Evolutionary conservation across 2,797 vertebrate species (phyloP).

Genomic region (Poecilia velifera): DNA sequence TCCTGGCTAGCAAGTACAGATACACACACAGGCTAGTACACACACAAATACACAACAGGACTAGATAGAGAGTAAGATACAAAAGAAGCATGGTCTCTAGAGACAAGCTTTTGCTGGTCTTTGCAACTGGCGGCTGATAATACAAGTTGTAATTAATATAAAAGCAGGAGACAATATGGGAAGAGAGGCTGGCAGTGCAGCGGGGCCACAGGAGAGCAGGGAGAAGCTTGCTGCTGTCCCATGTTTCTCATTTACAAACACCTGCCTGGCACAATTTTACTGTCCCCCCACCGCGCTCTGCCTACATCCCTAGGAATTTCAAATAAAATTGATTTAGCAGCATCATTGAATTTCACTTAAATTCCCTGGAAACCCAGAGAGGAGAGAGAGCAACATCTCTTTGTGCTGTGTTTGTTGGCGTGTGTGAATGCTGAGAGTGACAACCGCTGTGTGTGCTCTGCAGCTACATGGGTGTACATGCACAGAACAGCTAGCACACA

Average conservation of each 20-base stretch:
- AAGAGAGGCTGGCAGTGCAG: slow-evolving; percentile 83
- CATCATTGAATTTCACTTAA: slow-evolving; percentile 88
- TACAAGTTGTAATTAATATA: slow-evolving; percentile 99
- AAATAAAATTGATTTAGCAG: slow-evolving; percentile 88
- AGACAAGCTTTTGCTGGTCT: slow-evolving; percentile 92
- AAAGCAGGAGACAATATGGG: slow-evolving; percentile 97
- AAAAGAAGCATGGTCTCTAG: slow-evolving; percentile 89
- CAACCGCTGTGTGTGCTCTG: slow-evolving; percentile 23
- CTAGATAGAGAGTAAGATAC: slow-evolving; percentile 93
- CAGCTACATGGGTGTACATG: slow-evolving; percentile 63
- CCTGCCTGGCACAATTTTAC: slow-evolving; percentile 82
- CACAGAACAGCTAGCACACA: slow-evolving; percentile 72
- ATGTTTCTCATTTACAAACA: slow-evolving; percentile 90
- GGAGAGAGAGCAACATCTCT: slow-evolving; percentile 49
- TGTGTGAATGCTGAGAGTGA: slow-evolving; percentile 48
- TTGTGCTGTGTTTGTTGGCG: slow-evolving; percentile 52
- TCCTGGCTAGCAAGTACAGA: slow-evolving; percentile 62
- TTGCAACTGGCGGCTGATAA: slow-evolving; percentile 96
- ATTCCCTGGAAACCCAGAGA: slow-evolving; percentile 79
- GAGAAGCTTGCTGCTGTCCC: slow-evolving; percentile 67
- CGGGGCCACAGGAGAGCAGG: slow-evolving; percentile 89
- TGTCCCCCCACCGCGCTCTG: slow-evolving; percentile 70
- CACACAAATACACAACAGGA: slow-evolving; percentile 83
- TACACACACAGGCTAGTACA: slow-evolving; percentile 38
- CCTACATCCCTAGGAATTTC: slow-evolving; percentile 84